These are phyloP conservation scores for Oriolus oriolus DNA, from an alignment of 2,113 vertebrate species.

Conservation along the genomic window DNA sequence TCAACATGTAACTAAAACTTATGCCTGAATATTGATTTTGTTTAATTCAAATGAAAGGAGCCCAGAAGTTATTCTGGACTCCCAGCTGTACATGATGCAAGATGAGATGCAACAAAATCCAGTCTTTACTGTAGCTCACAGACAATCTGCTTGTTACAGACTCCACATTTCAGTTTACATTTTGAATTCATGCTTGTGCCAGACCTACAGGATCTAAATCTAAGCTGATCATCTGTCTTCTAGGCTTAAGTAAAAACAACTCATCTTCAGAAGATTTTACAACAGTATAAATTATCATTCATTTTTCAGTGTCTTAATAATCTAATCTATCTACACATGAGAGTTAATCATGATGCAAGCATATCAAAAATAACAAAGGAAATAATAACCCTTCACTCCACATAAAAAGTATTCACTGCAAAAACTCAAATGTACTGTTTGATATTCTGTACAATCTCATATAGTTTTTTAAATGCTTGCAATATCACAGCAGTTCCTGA, in stretches of 20 bases:
- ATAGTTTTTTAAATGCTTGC: neutral
- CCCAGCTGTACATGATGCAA: constrained; percentile 66
- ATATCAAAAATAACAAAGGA: neutral
- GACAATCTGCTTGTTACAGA: neutral
- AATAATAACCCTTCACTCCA: neutral
- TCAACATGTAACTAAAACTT: constrained; percentile 31
- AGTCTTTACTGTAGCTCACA: constrained; percentile 5
- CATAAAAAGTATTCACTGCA: neutral
- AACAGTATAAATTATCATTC: neutral
- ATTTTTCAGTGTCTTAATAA: neutral
- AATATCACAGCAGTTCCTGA: neutral
- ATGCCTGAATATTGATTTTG: constrained; percentile 40
- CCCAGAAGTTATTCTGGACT: constrained; percentile 58
- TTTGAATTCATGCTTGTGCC: neutral
- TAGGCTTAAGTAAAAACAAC: neutral
- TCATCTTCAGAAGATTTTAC: neutral
- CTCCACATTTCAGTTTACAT: neutral
- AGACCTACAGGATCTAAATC: neutral
- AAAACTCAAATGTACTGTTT: neutral
- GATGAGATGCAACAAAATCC: neutral
- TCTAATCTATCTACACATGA: neutral
- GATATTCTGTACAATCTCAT: neutral
- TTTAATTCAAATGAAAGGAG: constrained; percentile 71
- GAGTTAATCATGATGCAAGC: neutral
- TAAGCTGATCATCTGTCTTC: neutral